Evolutionary conservation across 1,140 invertebrate species (phyloP), one percentile per base, ranked within the genome.

Genomic region (Drosophila littoralis): DNA sequence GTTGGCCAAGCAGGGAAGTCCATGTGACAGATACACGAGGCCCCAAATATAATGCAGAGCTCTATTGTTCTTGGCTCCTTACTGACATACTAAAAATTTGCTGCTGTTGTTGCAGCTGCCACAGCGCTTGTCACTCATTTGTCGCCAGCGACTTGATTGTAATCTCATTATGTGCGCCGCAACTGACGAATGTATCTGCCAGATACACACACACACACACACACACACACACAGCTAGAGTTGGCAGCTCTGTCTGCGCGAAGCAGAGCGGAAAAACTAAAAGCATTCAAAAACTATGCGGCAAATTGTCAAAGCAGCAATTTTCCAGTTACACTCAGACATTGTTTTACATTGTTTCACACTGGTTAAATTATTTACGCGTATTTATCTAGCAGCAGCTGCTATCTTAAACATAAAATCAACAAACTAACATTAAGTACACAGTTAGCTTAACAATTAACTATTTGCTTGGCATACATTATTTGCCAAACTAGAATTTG

Each of bases 181-280:
- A 35, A 63, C 45, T 51, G 45, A 61, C 72, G 55, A 64, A 57
- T 75, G 50, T 63, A 58, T 75, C 66, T 69, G 38, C 35, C n/a
- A 48, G 54, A n/a, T 46, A 46, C 54, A 54, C 33, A 38, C 13
- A 17, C 9, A 36, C 54, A 42, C 38, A 57, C 17, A 57, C 54
- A 57, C 6, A 42, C 36, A 28, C 54, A 43, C 22, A 15, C 7
- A 32, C 4, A 5, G 46, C 10, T 40, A 28, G 40, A 57, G n/a
- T 57, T 55, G 55, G 55, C 55, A 0, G 57, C 9, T 51, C 9
- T 60, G 45, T 40, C n/a, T 72, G 61, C 61, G 74, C 43, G 69
- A 88, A 88, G 80, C 83, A 88, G 83, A 88, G 83, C 84, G 83
- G 77, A 88, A 88, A 79, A 75, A 61, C 79, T 59, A 58, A 64